Evolutionary conservation across 92 coral and sea anemone species (phyloP), one percentile per base, ranked within the genome.

Genomic region (Siderastrea radians): DNA sequence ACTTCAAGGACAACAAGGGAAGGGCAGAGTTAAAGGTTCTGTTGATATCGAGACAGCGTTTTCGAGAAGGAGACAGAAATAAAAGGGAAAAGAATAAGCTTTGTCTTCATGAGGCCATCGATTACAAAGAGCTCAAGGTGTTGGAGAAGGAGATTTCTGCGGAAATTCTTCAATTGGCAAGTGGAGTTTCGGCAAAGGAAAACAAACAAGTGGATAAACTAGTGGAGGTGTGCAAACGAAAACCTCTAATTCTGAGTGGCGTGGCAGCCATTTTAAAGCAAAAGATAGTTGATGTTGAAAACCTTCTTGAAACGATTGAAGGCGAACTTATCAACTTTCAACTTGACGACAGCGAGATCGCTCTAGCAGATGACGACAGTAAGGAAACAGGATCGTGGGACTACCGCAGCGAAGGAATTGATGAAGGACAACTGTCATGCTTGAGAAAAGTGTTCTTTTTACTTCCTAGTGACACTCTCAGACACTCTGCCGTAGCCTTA

Each of bases 221-320:
- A 43, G 77, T 69, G 47, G 72, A 92, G 0, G 5, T 88, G 50
- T 84, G 92, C 19, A 75, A 75, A 49, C 65, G 84, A 57, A 69
- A 68, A 5, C 91, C 94, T 6, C 84, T 86, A 55, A 49, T 91
- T 46, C 64, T 91, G 1, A 7, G 87, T 17, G 83, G 75, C 17
- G 46, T 78, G 13, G 80, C 87, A 49, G 75, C 84, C 15, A 68
- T 51, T 50, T 47, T 80, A 4, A 65, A 75, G 12, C 84, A 80
- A 45, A 16, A 66, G 58, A 44, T 64, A 10, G 75, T 6, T 1
- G 55, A 66, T 50, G 62, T 49, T 53, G 84, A 49, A 54, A 10
- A 49, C 12, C 48, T 80, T 26, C 72, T 64, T 7, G 43, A 14
- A 64, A 11, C 17, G 14, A 16, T 65, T 50, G 74, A 80, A 80